These are phyloP conservation scores for Nycteola revayana DNA, from an alignment of 2,888 invertebrate species.

Conservation along the genomic window DNA sequence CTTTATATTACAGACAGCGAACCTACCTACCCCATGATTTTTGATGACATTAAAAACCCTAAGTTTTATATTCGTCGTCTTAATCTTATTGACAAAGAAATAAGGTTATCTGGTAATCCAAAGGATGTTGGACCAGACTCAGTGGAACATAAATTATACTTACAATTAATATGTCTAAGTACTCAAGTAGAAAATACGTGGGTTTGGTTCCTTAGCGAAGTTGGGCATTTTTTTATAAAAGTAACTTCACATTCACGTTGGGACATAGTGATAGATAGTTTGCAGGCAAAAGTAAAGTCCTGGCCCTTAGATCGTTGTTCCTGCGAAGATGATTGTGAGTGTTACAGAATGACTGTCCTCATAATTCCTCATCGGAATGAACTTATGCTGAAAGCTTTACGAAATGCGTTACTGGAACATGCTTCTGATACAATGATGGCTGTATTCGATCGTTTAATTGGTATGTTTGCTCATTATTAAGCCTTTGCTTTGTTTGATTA, in stretches of 20 bases:
- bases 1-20: conserved; percentile 59
- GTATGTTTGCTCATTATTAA: conserved; percentile 32
- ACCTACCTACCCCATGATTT: conserved; percentile 54
- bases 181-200: conserved; percentile 60
- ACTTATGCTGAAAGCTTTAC: conserved; percentile 61
- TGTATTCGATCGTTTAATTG: conserved; percentile 62
- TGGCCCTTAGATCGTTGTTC: conserved; percentile 69
- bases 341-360: conserved; percentile 60
- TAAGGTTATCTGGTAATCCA: conserved; percentile 48
- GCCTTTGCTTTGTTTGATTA: not conserved
- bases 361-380: conserved; percentile 69
- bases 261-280: conserved; percentile 62
- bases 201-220: conserved; percentile 67
- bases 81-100: conserved; percentile 61
- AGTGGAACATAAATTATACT: conserved; percentile 55
- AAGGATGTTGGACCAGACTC: conserved; percentile 53
- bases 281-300: conserved; percentile 50
- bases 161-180: conserved; percentile 65
- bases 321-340: conserved; percentile 69
- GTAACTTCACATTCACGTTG: conserved; percentile 66
- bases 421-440: conserved; percentile 63
- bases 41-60: conserved; percentile 41
- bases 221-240: conserved; percentile 68
- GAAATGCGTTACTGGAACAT: conserved; percentile 61
- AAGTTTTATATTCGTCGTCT: conserved; percentile 59